Base-by-base conservation (phyloP, 2,888 invertebrate species). In the Plemyria rubiginata region DNA sequence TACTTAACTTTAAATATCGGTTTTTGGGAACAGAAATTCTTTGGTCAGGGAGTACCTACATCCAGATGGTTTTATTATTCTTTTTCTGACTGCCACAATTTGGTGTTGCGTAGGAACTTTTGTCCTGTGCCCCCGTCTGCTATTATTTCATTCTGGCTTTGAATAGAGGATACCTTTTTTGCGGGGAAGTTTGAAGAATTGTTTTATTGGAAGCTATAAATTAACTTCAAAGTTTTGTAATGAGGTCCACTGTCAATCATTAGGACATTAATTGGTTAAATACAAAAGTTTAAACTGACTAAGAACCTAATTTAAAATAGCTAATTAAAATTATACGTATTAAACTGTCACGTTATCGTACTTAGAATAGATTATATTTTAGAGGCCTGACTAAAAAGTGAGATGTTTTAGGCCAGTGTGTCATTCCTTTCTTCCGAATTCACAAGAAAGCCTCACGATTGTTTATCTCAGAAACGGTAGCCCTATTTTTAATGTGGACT, bases 131-230 rank as follows among this genome's bases (percentile, higher is more conserved):
- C 83, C 83, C 87, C 75, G 87, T 84, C 82, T 73, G 69, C 85
- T 86, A 88, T 92, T 91, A 90, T 90, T 87, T 90, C 85, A 84
- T 84, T 84, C 77, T 80, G 80, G 80, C 73, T 79, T 81, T 90
- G 86, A 87, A 90, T 89, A 86, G 86, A 78, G 70, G 68, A 74
- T 63, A 78, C 80, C 84, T 90, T 90, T 64, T 91, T 90, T 90
- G 87, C 89, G 88, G 88, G 79, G 72, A 79, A 84, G 76, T 88
- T 90, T 85, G 22, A 84, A 89, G 90, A 90, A 92, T 91, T 90
- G 90, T 90, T 92, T 92, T 90, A 92, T 89, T 86, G 81, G 70
- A 71, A 78, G 77, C 83, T 77, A 90, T 92, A 92, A 92, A 92
- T 90, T 86, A 82, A 70, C 71, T 75, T 73, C 65, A 71, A 79